A percentile compares a stretch with the other conserved stretches of the same genome.
Conservation (phyloP, 53 echinoderm and acorn worm species). For the Holothuria scabra region DNA sequence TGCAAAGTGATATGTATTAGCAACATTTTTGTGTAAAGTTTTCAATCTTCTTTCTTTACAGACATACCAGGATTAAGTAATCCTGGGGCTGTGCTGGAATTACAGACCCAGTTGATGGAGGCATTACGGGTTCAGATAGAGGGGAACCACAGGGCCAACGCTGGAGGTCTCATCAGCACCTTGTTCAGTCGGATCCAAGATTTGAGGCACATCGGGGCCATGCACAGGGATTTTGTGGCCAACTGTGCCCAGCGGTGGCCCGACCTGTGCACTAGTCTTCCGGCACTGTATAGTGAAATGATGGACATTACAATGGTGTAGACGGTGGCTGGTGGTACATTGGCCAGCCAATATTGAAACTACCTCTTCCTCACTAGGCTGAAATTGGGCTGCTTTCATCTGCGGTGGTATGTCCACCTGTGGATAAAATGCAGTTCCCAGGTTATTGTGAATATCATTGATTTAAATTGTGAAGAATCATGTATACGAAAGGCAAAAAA, state of each 20-base stretch:
- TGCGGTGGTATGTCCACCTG: too few relatives aligned
- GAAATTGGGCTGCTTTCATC: too few relatives aligned
- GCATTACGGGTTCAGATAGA: conserved; percentile 93
- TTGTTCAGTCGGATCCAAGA: conserved; percentile 85
- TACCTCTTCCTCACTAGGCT: conserved; percentile 25
- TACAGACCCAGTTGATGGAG: conserved; percentile 89
- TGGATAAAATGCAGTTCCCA: too few relatives aligned
- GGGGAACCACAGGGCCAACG: conserved; percentile 87
- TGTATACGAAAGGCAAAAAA: too few relatives aligned
- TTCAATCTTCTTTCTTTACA: conserved; percentile 30
- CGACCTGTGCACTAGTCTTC: conserved; percentile 82
- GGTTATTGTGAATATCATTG: too few relatives aligned
- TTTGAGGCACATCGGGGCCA: conserved; percentile 81
- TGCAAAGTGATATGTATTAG: not conserved
- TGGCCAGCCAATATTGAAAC: not conserved
- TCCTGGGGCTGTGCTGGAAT: conserved; percentile 79
- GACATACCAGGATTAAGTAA: conserved; percentile 92
- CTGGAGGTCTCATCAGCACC: conserved; percentile 84
- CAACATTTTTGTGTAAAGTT: not conserved
- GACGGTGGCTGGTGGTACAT: not conserved
- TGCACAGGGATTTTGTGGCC: conserved; percentile 94
- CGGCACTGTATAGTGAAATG: conserved; percentile 97
- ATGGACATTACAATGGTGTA: conserved; percentile 91
- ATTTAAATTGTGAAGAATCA: too few relatives aligned
- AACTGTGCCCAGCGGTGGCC: conserved; percentile 95